These are phyloP conservation scores for Cygnus atratus DNA, from an alignment of 2,113 vertebrate species.

Conservation along the genomic window DNA sequence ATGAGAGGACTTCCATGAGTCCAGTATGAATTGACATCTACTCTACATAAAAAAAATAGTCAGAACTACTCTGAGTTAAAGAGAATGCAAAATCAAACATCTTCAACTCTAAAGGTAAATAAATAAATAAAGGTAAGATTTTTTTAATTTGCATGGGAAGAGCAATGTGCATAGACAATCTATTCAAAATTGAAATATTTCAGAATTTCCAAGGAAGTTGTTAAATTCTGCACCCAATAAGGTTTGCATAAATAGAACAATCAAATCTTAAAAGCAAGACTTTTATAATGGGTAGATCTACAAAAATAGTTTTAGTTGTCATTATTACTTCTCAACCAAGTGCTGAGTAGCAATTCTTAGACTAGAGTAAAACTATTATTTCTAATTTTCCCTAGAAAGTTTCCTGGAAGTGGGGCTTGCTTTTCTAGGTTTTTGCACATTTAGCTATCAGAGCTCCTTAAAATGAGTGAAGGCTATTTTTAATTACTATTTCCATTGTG, in stretches of 20 bases:
- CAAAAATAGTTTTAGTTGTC: neutral
- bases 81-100: neutral
- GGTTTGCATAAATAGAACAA: neutral
- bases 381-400: neutral
- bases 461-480: neutral
- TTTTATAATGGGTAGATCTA: neutral
- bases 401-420: neutral
- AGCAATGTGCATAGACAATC: neutral
- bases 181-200: neutral
- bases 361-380: neutral
- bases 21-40: neutral
- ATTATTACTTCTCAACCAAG: neutral
- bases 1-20: neutral
- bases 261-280: neutral
- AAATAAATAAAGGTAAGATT: slow-evolving; percentile 10
- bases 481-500: fast-evolving
- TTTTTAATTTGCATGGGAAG: neutral
- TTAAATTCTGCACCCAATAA: neutral
- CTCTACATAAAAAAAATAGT: neutral
- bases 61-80: neutral
- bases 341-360: neutral
- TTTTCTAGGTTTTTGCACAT: neutral
- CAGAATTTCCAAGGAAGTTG: neutral
- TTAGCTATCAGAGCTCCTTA: neutral
- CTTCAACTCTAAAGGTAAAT: neutral